Evolutionary conservation across 1,140 invertebrate genomes (phyloP), one percentile per base, ranked within the genome.

Genomic region (Akabosia matsudoensis): DNA sequence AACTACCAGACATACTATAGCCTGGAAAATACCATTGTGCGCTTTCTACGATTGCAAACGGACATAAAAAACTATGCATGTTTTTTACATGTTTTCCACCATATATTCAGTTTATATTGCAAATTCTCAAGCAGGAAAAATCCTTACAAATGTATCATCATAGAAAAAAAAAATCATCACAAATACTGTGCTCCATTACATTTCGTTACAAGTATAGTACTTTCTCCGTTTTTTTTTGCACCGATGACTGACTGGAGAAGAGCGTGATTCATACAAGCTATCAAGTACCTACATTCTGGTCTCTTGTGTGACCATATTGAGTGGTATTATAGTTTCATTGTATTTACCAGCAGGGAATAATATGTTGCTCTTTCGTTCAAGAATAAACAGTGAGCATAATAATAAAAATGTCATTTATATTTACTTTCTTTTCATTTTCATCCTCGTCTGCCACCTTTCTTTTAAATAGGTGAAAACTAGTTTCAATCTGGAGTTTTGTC

Each of bases 231-330:
- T 45, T 45, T 45, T 45, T 45, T 18, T 45, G 37, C 7, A n/a
- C n/a, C n/a, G 7, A 45, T 45, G 37, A 45, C 37, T 7, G 37
- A 33, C 45, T 67, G 54, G 74, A 30, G 61, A 67, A 67, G 10
- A 24, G 24, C n/a, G 54, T 61, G 54, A 61, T 61, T 34, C 37
- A 31, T 30, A 72, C 56, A 76, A 26, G 51, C 22, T 72, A 34
- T 26, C 33, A 64, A 22, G 34, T 28, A 24, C 56, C 56, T 22
- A 64, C 56, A 7, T 64, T 22, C 56, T 72, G 67, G 70, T 76
- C 67, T 61, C 54, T 24, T 30, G 26, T 73, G 75, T 76, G 75
- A 76, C 75, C 75, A 76, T 76, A 76, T 76, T 76, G 75, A 70
- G 71, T 76, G 45, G 75, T 70, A 76, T 72, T 70, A 54, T 37